Percentiles rank a stretch among this genome's conserved stretches.
phyloP scores from a whole-genome alignment of 2,888 invertebrate species.

The Rhodophaea formosa region DNA sequence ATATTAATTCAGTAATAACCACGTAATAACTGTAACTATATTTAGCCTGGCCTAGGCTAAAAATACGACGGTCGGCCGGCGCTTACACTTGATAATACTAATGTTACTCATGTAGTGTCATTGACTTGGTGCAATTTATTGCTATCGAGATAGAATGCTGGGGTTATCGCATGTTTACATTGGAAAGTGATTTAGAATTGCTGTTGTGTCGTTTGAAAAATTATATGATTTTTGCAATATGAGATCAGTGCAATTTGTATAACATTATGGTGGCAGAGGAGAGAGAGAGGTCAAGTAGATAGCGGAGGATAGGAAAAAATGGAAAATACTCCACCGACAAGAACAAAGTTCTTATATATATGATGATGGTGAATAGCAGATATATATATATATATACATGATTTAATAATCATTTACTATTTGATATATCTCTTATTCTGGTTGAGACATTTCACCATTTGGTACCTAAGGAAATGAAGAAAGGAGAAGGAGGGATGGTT shows the following conservation, averaged over 20 bases:
- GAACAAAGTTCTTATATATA: too few species aligned
- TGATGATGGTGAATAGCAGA: too few species aligned
- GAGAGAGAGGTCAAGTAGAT: too few species aligned
- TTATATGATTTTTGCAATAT: background rate
- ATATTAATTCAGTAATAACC: slow-evolving; percentile 81
- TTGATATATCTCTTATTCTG: too few species aligned
- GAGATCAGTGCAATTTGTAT: background rate
- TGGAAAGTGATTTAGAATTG: slow-evolving; percentile 32
- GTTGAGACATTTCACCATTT: too few species aligned
- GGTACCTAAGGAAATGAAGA: too few species aligned
- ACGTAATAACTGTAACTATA: slow-evolving; percentile 78
- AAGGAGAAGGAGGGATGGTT: too few species aligned
- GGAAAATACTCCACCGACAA: too few species aligned
- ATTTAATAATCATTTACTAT: too few species aligned
- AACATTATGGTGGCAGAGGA: too few species aligned
- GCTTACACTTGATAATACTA: slow-evolving; percentile 74
- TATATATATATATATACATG: too few species aligned
- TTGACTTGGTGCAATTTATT: slow-evolving; percentile 72
- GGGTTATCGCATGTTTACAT: slow-evolving; percentile 48
- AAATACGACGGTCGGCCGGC: slow-evolving; percentile 71
- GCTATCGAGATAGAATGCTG: slow-evolving; percentile 44
- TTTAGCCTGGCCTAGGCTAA: slow-evolving; percentile 79
- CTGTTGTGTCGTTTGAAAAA: background rate
- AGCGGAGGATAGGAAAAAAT: too few species aligned
- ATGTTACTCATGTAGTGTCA: slow-evolving; percentile 72